A percentile compares a stretch with the other conserved stretches of the same genome.
These are phyloP conservation scores for Channa maculata DNA, from an alignment of 2,113 vertebrate genomes.

Conservation along the genomic window DNA sequence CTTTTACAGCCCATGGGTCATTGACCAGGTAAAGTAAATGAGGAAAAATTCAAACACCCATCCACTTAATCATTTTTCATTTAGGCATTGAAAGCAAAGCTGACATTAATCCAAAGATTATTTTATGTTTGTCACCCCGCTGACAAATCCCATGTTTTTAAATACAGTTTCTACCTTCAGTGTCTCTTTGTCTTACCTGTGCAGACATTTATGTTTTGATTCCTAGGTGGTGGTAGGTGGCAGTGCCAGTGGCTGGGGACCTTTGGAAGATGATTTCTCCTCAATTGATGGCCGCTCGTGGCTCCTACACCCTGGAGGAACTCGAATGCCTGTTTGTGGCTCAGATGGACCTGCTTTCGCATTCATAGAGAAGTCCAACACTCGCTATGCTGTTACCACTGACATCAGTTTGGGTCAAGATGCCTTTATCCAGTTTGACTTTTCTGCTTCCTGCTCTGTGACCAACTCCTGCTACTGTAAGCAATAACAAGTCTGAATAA, in stretches of 20 bases:
- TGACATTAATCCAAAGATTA: not conserved
- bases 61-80: conserved; percentile 5
- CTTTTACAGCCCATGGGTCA: conserved; percentile 98
- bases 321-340: conserved; percentile 96
- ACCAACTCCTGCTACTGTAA: conserved; percentile 98
- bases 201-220: conserved; percentile 1
- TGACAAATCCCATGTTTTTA: not conserved
- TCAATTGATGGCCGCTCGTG: conserved; percentile 92
- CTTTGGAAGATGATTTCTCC: conserved; percentile 95
- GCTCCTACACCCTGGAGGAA: conserved; percentile 97
- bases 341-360: conserved; percentile 94
- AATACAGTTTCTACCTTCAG: conserved; percentile 1
- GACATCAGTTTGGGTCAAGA: conserved; percentile 95
- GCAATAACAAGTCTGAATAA: not conserved
- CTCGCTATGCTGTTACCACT: conserved; percentile 94
- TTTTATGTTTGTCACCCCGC: not conserved
- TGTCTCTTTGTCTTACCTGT: not conserved
- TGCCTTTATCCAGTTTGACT: conserved; percentile 96
- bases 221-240: conserved; percentile 95
- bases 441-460: conserved; percentile 97
- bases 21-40: conserved; percentile 81
- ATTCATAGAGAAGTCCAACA: conserved; percentile 98
- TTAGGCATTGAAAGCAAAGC: not conserved
- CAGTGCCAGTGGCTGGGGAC: conserved; percentile 95
- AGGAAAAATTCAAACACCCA: not conserved